These are phyloP conservation scores for Philhelius pedissequus DNA, from an alignment of 2,888 invertebrate species.

Conservation along the genomic window DNA sequence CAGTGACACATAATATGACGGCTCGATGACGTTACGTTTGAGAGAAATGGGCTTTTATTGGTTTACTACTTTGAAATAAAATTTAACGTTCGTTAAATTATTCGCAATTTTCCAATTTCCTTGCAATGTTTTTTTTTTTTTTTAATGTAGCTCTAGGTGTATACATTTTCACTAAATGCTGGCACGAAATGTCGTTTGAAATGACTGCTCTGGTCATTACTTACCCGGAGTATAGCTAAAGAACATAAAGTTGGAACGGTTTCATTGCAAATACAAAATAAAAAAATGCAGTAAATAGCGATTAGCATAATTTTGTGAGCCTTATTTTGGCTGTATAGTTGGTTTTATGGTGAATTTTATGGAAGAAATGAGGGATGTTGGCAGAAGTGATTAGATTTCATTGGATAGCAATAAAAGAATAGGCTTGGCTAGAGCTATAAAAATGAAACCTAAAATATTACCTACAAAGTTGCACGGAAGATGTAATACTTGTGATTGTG, in stretches of 20 bases:
- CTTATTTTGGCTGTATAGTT: background rate
- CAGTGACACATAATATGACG: too few relatives aligned
- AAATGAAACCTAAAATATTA: too few relatives aligned
- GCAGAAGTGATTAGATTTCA: background rate
- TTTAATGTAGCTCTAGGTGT: background rate
- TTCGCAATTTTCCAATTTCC: constrained; percentile 25
- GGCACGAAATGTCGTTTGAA: background rate
- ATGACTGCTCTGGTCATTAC: background rate
- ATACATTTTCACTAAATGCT: background rate
- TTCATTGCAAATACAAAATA: background rate
- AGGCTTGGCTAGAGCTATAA: background rate
- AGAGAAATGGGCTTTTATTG: constrained; percentile 8
- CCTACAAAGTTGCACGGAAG: too few relatives aligned
- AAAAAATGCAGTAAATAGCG: constrained; percentile 1
- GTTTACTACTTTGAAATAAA: constrained; percentile 19
- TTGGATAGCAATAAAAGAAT: background rate
- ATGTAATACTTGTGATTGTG: too few relatives aligned
- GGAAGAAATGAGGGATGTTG: background rate
- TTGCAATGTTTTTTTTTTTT: background rate
- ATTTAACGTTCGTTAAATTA: constrained; percentile 24
- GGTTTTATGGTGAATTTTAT: background rate
- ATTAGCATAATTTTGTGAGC: constrained; percentile 3
- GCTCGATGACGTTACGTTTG: background rate
- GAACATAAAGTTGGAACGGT: background rate
- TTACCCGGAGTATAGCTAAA: background rate